Percentiles rank a stretch among this genome's conserved stretches.
phyloP scores from a whole-genome alignment of 2,113 vertebrate genomes.

The Ranitomeya imitator region DNA sequence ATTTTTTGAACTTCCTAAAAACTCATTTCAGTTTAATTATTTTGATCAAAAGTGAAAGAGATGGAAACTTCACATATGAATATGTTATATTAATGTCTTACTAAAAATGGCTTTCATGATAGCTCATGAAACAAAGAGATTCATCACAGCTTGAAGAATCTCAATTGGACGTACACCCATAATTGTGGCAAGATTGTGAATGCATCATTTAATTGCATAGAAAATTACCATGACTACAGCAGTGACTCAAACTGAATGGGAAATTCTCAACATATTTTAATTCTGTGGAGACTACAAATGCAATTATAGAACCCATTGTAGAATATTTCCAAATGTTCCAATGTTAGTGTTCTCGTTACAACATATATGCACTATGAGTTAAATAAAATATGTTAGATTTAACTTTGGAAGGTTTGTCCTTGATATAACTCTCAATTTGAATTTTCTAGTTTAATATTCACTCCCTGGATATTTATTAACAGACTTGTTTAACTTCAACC shows the following conservation, averaged over 20 bases:
- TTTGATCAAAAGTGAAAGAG: neutral
- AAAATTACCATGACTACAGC: neutral
- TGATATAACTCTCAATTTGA: too few species aligned
- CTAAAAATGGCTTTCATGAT: neutral
- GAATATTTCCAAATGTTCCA: too few species aligned
- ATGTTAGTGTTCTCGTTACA: too few species aligned
- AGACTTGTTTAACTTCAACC: too few species aligned
- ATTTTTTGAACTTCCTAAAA: neutral
- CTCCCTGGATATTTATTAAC: too few species aligned
- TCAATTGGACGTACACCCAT: neutral
- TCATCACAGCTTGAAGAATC: constrained; percentile 6
- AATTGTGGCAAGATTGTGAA: constrained; percentile 10
- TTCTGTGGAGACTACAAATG: neutral
- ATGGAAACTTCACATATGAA: neutral
- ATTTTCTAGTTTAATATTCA: too few species aligned
- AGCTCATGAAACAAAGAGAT: neutral
- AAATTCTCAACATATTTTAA: neutral
- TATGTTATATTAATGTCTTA: neutral
- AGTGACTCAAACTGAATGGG: neutral
- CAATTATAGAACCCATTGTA: neutral
- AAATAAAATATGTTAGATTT: too few species aligned
- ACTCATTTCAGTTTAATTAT: neutral
- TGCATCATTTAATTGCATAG: neutral
- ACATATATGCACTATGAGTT: too few species aligned
- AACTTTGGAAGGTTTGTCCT: too few species aligned